Percentiles rank a stretch among this genome's conserved stretches.
Evolutionary conservation across 2,113 vertebrate species (phyloP).

Genomic region (Petaurus breviceps): DNA sequence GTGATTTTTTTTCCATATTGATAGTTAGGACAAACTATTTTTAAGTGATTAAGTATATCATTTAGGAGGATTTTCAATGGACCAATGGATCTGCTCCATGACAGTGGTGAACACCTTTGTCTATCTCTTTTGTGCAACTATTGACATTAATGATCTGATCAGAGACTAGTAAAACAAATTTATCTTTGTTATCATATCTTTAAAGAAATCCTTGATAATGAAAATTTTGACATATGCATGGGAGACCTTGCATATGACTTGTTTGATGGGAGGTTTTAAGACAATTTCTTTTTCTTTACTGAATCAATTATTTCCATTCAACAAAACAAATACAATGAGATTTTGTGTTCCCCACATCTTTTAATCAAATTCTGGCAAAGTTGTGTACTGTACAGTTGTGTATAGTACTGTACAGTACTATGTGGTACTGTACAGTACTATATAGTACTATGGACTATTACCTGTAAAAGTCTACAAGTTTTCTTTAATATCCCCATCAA

Average conservation of each 20-base stretch:
- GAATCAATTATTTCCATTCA: background rate
- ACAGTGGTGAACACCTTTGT: background rate
- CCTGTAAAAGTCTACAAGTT: background rate
- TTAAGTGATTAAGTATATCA: background rate
- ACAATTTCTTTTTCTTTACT: background rate
- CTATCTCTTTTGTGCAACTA: background rate
- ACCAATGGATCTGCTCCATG: background rate
- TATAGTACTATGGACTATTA: background rate
- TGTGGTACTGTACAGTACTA: too few relatives aligned
- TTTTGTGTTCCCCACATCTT: background rate
- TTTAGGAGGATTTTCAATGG: background rate
- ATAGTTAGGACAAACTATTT: background rate
- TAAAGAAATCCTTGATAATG: background rate
- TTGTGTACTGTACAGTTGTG: too few relatives aligned
- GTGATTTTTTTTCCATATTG: background rate
- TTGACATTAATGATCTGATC: background rate
- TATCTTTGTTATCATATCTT: background rate
- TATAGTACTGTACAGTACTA: too few relatives aligned
- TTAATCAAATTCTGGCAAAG: background rate
- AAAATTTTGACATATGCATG: background rate
- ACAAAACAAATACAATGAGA: background rate
- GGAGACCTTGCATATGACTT: too few relatives aligned
- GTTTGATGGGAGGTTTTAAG: background rate
- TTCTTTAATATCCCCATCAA: background rate
- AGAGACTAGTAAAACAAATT: background rate